Percentiles rank a stretch among this genome's conserved stretches.
Conservation (phyloP, 2,113 vertebrate species). For the Cygnus buccinator region DNA sequence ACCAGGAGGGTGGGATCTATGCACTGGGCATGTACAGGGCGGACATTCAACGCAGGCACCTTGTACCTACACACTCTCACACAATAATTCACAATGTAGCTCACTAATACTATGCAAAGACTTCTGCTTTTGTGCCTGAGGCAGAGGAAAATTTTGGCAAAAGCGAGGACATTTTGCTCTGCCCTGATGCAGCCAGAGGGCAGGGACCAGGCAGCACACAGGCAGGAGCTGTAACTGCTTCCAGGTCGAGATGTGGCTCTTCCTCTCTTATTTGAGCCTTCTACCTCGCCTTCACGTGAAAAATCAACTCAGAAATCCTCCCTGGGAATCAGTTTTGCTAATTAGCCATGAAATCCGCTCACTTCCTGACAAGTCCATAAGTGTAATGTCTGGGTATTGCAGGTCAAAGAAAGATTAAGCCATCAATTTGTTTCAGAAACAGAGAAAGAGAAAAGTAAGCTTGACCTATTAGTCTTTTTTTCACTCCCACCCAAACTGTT, state of each 20-base stretch:
- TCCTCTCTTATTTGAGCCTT: background rate
- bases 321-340: background rate
- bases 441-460: background rate
- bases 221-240: background rate
- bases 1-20: background rate
- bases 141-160: background rate
- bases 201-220: background rate
- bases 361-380: constrained; percentile 10
- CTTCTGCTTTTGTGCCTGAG: background rate
- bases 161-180: background rate
- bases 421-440: constrained; percentile 27
- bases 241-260: background rate
- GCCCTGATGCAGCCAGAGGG: background rate
- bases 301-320: background rate
- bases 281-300: background rate
- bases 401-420: constrained; percentile 20
- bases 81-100: background rate
- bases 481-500: constrained; percentile 14
- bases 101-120: background rate
- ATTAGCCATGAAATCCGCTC: background rate
- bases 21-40: background rate
- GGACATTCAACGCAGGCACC: background rate
- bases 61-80: background rate
- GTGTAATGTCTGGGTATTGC: background rate
- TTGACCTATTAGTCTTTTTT: constrained; percentile 25